Conservation (phyloP, 2,113 vertebrate species). For the Halichoeres trimaculatus region DNA sequence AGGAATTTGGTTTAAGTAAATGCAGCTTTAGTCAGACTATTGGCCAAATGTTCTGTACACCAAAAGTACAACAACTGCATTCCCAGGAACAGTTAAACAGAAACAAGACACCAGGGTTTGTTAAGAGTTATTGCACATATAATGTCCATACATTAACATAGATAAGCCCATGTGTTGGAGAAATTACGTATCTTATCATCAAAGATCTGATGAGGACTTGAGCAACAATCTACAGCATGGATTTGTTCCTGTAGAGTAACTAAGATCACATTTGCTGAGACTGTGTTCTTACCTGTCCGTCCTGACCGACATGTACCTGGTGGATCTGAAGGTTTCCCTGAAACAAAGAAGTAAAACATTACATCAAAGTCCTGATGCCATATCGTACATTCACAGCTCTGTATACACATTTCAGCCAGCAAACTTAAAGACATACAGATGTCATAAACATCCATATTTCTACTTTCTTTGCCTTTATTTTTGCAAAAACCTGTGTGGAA, state of each 20-base stretch:
- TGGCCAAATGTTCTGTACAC: not conserved
- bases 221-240: no score
- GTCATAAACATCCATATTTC: not conserved
- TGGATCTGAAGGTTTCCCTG: constrained; percentile 99
- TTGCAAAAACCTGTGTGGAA: not conserved
- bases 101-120: not conserved
- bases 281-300: constrained; percentile 91
- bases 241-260: no score
- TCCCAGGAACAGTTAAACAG: no score
- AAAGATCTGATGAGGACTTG: no score
- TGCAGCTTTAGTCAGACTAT: not conserved
- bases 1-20: no score
- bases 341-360: constrained; percentile 36
- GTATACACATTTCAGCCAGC: not conserved
- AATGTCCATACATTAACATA: no score
- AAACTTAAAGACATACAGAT: not conserved
- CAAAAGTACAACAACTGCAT: not conserved
- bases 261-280: not conserved
- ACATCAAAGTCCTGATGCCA: constrained; percentile 7
- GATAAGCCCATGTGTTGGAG: no score
- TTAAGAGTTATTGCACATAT: no score
- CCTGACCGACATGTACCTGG: constrained; percentile 95
- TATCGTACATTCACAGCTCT: not conserved
- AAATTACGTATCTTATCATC: no score
- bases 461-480: not conserved